Percentiles rank a stretch among this genome's conserved stretches.
These are phyloP conservation scores for Andrena chrysosceles DNA, from an alignment of 2,888 invertebrate species.

Conservation along the genomic window DNA sequence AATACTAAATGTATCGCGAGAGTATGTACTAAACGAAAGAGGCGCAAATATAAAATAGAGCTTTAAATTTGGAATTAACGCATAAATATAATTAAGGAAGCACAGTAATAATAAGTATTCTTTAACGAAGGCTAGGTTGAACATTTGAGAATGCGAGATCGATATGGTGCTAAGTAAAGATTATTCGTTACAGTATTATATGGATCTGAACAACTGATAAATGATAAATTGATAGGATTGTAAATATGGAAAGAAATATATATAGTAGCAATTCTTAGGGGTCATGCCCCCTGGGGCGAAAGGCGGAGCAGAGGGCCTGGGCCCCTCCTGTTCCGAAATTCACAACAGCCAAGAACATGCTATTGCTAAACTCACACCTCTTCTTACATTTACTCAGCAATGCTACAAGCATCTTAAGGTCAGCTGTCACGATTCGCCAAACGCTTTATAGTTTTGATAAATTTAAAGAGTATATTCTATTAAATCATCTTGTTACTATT, in stretches of 20 bases:
- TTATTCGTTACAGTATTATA: slow-evolving; percentile 67
- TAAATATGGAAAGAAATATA: slow-evolving; percentile 70
- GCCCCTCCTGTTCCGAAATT: slow-evolving; percentile 81
- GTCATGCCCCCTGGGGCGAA: slow-evolving; percentile 84
- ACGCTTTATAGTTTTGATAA: slow-evolving; percentile 58
- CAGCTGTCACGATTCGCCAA: slow-evolving; percentile 73
- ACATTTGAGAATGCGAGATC: slow-evolving; percentile 38
- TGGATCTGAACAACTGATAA: slow-evolving; percentile 63
- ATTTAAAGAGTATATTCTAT: slow-evolving; percentile 25
- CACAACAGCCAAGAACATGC: slow-evolving; percentile 79
- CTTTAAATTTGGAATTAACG: slow-evolving; percentile 46
- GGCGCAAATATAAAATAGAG: slow-evolving; percentile 23
- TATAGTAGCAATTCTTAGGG: slow-evolving; percentile 71
- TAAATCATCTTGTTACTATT: slow-evolving; percentile 34
- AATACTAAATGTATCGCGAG: slow-evolving; percentile 21
- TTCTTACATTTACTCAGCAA: slow-evolving; percentile 78
- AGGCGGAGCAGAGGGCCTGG: slow-evolving; percentile 82
- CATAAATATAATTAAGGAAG: slow-evolving; percentile 41
- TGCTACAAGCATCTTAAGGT: slow-evolving; percentile 84
- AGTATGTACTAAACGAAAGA: slow-evolving; percentile 7
- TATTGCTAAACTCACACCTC: slow-evolving; percentile 72
- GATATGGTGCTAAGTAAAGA: slow-evolving; percentile 58
- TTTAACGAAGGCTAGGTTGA: slow-evolving; percentile 38
- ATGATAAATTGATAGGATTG: slow-evolving; percentile 55
- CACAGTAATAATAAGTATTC: slow-evolving; percentile 29